Base-by-base conservation (phyloP, 2,113 vertebrate genomes). In the Toxotes jaculatrix region DNA sequence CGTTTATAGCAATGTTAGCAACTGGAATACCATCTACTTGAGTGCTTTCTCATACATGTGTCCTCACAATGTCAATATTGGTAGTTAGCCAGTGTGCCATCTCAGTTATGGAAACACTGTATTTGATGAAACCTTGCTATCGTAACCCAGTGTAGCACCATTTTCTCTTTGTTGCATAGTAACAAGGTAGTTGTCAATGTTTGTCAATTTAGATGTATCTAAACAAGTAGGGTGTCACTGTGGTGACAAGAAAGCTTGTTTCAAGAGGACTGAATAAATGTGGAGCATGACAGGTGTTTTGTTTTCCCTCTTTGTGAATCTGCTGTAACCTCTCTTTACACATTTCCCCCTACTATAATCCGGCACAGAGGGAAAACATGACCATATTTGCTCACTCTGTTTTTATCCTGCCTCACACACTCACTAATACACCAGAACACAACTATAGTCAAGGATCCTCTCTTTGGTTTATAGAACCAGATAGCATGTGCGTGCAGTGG, bases 1-100 rank as follows among this genome's bases (percentile, higher is more conserved):
- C 65, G n/a, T 93, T 94, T 94, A 93, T 92, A 82, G 88, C 91
- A 85, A 89, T 82, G 87, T 90, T 84, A 85, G 89, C 69, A 66
- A 89, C 88, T 74, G 68, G 77, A 87, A 91, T 89, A 87, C 85
- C 55, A 73, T 90, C 89, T 88, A 89, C 89, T 91, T 77, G 81
- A 89, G 71, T 87, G 84, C 87, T 83, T 86, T 81, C 75, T 60
- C 81, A 76, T 83, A 82, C 88, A 81, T 38, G 65, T 76, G 79
- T 86, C 87, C 90, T 90, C 87, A 72, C 91, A 87, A 63, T 85
- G 82, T 88, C 86, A 91, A 86, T 93, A 92, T 89, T 89, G 83
- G 88, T 72, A 69, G 82, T 87, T 80, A 83, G 85, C 51, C 74
- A 61, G 43, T 49, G 60, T 67, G 71, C 70, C 61, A 73, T 40